Conservation (phyloP, 2,797 vertebrate species). For the Amphiprion clarkii region DNA sequence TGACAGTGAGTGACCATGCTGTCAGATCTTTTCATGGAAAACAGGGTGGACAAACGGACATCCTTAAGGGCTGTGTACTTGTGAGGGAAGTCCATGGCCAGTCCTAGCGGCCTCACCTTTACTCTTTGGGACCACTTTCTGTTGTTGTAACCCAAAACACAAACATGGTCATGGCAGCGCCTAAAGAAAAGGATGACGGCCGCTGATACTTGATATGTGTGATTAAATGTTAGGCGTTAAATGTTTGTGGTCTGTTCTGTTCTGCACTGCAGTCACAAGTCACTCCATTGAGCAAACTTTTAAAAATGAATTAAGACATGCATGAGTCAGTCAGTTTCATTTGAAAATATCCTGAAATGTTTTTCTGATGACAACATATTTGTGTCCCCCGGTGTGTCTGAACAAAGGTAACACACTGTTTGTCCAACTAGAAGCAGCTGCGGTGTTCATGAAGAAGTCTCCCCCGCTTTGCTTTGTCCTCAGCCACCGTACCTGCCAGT, state of each 20-base stretch:
- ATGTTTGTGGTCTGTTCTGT: not conserved
- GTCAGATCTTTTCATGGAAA: constrained; percentile 74
- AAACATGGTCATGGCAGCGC: constrained; percentile 15
- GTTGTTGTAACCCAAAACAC: constrained; percentile 46
- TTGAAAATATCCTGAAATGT: not conserved
- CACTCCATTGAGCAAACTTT: not conserved
- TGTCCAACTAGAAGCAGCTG: constrained; percentile 9
- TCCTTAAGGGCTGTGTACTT: constrained; percentile 70
- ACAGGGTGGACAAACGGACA: constrained; percentile 75
- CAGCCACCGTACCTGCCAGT: constrained; percentile 50
- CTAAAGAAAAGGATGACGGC: not conserved
- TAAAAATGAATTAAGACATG: constrained; percentile 1
- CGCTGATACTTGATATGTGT: constrained; percentile 11
- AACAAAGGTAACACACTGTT: constrained; percentile 35
- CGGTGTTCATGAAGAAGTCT: constrained; percentile 35
- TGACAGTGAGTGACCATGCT: constrained; percentile 70
- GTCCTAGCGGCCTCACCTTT: constrained; percentile 60
- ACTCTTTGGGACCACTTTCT: constrained; percentile 45
- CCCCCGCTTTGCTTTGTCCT: constrained; percentile 56
- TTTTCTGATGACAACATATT: constrained; percentile 16
- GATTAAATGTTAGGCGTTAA: not conserved
- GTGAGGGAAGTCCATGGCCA: constrained; percentile 64
- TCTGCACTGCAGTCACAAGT: not conserved
- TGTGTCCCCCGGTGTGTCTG: constrained; percentile 15
- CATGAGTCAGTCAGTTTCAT: not conserved